Base-by-base conservation (phyloP, 1,140 invertebrate genomes). In the Littorina saxatilis region DNA sequence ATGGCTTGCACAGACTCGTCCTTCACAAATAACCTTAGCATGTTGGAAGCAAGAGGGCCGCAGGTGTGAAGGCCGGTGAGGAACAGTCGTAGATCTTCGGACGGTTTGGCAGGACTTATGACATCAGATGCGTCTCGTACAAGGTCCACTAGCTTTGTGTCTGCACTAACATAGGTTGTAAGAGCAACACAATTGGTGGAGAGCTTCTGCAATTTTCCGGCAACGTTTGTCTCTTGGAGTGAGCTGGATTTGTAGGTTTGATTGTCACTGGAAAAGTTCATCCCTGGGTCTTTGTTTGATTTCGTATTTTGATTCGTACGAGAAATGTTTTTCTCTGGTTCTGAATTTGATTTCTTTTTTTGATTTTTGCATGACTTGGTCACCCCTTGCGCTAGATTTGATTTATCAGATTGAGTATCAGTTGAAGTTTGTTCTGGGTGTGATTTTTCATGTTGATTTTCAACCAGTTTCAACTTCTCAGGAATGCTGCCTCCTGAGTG, bases 1-100 rank as follows among this genome's bases (percentile, higher is more conserved):
- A 91, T 32, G 1, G 83, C 84, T 39, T 72, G 81, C 72, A 81
- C 86, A 32, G 75, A 43, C 7, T 50, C 32, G 78, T 85, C 86
- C 37, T 84, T 79, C 1, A 88, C 52, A 83, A 90, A 92, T 47
- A 90, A 55, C 27, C 82, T 84, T 39, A 91, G 61, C n/a, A 87
- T 85, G 68, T 81, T 90, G 23, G 88, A 77, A 13, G 86, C 87
- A 35, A 92, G 84, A 79, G 87, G 86, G 11, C 91, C 91, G 87
- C 91, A 92, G 0, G 90, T 88, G 78, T 92, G 91, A 13, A 92
- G 83, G 52, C 90, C 91, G 79, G 88, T 88, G 7, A 90, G 61
- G 83, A 90, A 66, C 2, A 88, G 32, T 27, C 32, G 7, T 47
- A 47, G 17, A 79, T 78, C 43, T 40, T n/a, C 15, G n/a, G 27